Evolutionary conservation across 2,113 vertebrate genomes (phyloP).

Genomic region (Oryzias celebensis): DNA sequence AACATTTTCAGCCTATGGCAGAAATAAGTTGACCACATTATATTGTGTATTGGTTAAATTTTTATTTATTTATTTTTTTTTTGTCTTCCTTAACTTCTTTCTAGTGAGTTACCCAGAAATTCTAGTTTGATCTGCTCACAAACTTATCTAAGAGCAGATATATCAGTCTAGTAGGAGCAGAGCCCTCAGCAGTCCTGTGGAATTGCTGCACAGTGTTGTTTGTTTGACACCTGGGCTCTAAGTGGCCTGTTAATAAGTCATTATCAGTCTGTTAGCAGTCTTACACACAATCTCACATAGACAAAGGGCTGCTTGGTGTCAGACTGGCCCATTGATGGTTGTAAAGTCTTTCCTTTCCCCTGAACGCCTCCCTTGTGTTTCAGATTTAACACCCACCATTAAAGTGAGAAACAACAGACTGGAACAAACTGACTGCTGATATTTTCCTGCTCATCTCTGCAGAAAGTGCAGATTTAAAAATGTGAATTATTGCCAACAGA

Average conservation of each 20-base stretch:
- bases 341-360: constrained; percentile 15
- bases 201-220: constrained; percentile 60
- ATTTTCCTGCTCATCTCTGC: not conserved
- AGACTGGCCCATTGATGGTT: constrained; percentile 33
- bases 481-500: not conserved
- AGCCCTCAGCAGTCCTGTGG: no score
- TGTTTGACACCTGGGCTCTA: constrained; percentile 57
- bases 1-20: no score
- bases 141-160: no score
- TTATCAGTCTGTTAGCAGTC: constrained; percentile 63
- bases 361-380: not conserved
- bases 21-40: no score
- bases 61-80: no score
- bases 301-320: constrained; percentile 39
- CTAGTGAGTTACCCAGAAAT: no score
- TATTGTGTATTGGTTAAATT: no score
- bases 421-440: not conserved
- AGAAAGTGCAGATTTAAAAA: not conserved
- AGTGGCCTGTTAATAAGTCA: constrained; percentile 72
- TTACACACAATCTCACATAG: constrained; percentile 49
- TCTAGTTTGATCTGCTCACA: no score
- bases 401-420: not conserved
- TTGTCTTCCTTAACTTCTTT: no score
- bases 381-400: not conserved
- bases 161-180: no score